Conservation (phyloP, 2,113 vertebrate species). For the Anthoscopus minutus region DNA sequence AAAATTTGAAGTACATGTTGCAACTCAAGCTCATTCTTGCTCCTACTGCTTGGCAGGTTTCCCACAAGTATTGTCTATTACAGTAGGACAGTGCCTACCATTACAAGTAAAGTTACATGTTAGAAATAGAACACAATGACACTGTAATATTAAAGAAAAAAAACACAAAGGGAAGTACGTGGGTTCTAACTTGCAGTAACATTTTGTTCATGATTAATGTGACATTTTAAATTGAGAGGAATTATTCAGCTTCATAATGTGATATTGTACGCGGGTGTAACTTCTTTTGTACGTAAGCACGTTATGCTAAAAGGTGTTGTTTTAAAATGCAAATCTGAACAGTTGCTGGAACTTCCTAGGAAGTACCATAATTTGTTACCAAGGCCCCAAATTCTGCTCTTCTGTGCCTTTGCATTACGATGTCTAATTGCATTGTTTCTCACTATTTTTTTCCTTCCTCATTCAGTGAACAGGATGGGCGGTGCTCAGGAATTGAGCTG, state of each 20-base stretch:
- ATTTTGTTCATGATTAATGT: slow-evolving; percentile 13
- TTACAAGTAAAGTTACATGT: neutral
- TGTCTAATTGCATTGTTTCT: slow-evolving; percentile 56
- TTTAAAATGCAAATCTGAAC: slow-evolving; percentile 13
- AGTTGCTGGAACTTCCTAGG: slow-evolving; percentile 46
- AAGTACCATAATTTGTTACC: slow-evolving; percentile 18
- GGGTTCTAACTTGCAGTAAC: neutral
- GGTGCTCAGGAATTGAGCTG: slow-evolving; percentile 33
- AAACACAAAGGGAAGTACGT: neutral
- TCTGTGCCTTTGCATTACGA: neutral
- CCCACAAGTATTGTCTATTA: neutral
- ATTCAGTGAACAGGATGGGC: slow-evolving; percentile 48
- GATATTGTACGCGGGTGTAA: slow-evolving; percentile 29
- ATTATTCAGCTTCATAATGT: slow-evolving; percentile 26
- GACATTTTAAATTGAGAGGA: slow-evolving; percentile 8
- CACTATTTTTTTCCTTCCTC: slow-evolving; percentile 59
- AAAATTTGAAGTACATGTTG: neutral
- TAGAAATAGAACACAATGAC: slow-evolving; percentile 37
- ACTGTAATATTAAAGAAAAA: slow-evolving; percentile 6
- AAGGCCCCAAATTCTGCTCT: neutral
- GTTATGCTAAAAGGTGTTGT: neutral
- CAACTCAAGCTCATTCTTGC: neutral
- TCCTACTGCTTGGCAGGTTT: neutral
- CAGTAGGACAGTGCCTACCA: neutral
- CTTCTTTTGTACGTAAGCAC: neutral